Percentiles rank a stretch among this genome's conserved stretches.
Evolutionary conservation across 2,888 invertebrate genomes (phyloP).

Genomic region (Leucophora obtusa): DNA sequence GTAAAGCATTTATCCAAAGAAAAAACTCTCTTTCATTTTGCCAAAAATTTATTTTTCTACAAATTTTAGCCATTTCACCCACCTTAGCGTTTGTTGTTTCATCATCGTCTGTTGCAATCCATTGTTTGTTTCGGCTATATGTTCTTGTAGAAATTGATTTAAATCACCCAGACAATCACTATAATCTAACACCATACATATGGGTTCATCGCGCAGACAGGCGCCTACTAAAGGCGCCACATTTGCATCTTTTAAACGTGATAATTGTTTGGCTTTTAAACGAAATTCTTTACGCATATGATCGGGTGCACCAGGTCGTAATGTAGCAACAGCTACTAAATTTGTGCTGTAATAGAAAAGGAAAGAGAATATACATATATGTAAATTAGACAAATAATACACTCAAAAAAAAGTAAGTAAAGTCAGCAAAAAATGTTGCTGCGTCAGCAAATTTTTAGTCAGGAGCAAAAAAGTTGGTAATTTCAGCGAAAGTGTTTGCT

Average conservation of each 20-base stretch:
- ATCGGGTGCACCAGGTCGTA: slow-evolving; percentile 82
- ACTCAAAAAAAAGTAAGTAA: no score
- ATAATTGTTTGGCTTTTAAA: slow-evolving; percentile 85
- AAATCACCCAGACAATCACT: slow-evolving; percentile 85
- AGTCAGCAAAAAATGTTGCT: no score
- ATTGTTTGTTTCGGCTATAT: slow-evolving; percentile 83
- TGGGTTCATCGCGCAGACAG: slow-evolving; percentile 85
- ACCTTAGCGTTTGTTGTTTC: slow-evolving; percentile 53
- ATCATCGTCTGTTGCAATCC: slow-evolving; percentile 24
- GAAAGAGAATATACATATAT: no score
- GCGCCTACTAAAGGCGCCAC: slow-evolving; percentile 86
- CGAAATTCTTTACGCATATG: slow-evolving; percentile 84
- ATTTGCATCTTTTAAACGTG: slow-evolving; percentile 85
- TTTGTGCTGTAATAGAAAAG: slow-evolving; percentile 73
- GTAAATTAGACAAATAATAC: no score
- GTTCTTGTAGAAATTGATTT: slow-evolving; percentile 90
- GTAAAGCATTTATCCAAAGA: slow-evolving; percentile 37
- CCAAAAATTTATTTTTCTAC: background rate
- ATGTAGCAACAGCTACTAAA: slow-evolving; percentile 86
- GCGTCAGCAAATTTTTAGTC: no score
- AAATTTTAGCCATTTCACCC: background rate
- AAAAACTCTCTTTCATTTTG: background rate
- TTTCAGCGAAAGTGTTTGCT: no score
- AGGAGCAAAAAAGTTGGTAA: no score
- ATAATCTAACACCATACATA: slow-evolving; percentile 87